phyloP scores from a whole-genome alignment of 2,888 invertebrate species.

The Rhabditophanes sp. region DNA sequence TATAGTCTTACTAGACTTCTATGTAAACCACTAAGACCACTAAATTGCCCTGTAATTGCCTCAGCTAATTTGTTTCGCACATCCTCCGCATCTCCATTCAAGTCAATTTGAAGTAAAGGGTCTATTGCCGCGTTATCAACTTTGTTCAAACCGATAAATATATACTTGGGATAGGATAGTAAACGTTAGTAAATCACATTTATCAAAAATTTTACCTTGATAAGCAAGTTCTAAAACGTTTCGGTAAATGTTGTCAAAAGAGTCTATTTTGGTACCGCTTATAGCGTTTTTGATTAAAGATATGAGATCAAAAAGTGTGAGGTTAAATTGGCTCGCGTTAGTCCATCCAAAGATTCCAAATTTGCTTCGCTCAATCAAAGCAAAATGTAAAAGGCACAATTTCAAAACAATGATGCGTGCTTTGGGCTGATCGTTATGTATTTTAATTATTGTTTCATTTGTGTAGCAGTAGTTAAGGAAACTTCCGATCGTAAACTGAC shows the following conservation, averaged over 20 bases:
- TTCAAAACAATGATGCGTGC: constrained; percentile 10
- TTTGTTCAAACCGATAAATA: too few species aligned
- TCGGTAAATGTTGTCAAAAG: constrained; percentile 7
- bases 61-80: too few species aligned
- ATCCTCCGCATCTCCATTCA: too few species aligned
- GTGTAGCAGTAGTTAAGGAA: constrained; percentile 16
- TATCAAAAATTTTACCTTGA: constrained; percentile 6
- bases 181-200: constrained; percentile 12
- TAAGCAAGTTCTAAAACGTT: constrained; percentile 15
- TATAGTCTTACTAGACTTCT: too few species aligned
- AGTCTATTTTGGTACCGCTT: neutral
- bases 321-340: constrained; percentile 11
- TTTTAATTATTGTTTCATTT: constrained; percentile 5
- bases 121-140: too few species aligned
- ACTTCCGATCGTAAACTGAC: too few species aligned
- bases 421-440: constrained; percentile 10
- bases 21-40: too few species aligned
- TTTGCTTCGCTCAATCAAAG: constrained; percentile 11
- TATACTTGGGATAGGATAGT: too few species aligned
- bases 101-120: too few species aligned
- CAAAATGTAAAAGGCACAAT: constrained; percentile 18
- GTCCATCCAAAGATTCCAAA: constrained; percentile 16
- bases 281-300: neutral
- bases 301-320: constrained; percentile 1
- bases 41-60: too few species aligned